These are phyloP conservation scores for Aeoliscus strigatus DNA, from an alignment of 2,797 vertebrate species.

Conservation along the genomic window DNA sequence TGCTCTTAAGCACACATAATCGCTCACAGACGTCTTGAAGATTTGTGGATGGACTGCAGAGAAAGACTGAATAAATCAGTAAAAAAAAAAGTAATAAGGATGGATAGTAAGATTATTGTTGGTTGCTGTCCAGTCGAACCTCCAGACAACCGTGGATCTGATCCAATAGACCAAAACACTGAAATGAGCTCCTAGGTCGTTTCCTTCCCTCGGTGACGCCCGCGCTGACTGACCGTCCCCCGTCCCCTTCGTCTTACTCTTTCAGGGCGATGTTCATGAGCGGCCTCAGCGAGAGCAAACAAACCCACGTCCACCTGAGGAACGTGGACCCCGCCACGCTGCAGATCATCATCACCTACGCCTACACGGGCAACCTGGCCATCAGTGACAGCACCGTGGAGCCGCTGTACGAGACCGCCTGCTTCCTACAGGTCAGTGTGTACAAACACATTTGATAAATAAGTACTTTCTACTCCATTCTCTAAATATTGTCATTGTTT, in stretches of 20 bases:
- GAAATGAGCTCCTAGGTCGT: neutral
- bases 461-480: too few species aligned
- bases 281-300: slow-evolving; percentile 95
- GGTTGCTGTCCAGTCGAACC: too few species aligned
- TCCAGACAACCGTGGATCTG: too few species aligned
- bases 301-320: slow-evolving; percentile 94
- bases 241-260: slow-evolving; percentile 49
- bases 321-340: slow-evolving; percentile 93
- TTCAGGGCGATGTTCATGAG: slow-evolving; percentile 99
- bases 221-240: neutral
- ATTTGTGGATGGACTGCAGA: too few species aligned
- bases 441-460: too few species aligned
- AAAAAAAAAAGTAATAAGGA: too few species aligned
- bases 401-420: slow-evolving; percentile 97
- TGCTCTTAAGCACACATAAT: too few species aligned
- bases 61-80: too few species aligned
- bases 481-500: too few species aligned
- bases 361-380: slow-evolving; percentile 96
- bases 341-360: slow-evolving; percentile 94
- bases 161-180: too few species aligned
- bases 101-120: too few species aligned
- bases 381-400: slow-evolving; percentile 94
- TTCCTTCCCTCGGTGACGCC: neutral
- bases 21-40: too few species aligned
- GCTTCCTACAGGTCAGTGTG: slow-evolving; percentile 90